These are phyloP conservation scores for Prionace glauca DNA, from an alignment of 2,797 vertebrate species.

Conservation along the genomic window DNA sequence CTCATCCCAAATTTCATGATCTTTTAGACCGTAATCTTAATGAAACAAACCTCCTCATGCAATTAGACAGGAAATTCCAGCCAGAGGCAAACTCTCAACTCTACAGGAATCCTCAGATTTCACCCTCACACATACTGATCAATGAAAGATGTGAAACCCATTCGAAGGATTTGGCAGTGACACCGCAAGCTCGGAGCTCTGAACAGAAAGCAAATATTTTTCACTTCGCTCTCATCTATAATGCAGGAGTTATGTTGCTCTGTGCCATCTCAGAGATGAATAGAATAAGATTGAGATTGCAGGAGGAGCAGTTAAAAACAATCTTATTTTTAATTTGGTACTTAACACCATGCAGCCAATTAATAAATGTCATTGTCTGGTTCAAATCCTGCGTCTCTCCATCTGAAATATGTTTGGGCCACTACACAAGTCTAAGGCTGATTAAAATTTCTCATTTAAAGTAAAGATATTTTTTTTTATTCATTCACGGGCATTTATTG, in stretches of 20 bases:
- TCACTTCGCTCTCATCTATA: background rate
- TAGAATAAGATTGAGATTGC: background rate
- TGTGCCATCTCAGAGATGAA: background rate
- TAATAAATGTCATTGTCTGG: conserved; percentile 2
- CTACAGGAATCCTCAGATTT: background rate
- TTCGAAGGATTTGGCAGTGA: background rate
- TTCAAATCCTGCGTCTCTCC: background rate
- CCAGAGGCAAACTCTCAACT: background rate
- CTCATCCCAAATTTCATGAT: background rate
- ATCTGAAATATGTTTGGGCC: background rate
- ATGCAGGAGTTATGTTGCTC: background rate
- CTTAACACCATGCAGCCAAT: background rate
- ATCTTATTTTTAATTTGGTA: background rate
- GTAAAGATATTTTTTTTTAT: too few species aligned
- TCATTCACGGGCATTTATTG: too few species aligned
- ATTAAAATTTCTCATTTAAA: conserved; percentile 3
- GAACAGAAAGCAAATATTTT: background rate
- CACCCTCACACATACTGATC: background rate
- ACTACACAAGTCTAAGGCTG: background rate
- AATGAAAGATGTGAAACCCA: background rate
- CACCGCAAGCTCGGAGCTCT: background rate
- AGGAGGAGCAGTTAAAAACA: background rate
- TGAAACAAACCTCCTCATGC: background rate
- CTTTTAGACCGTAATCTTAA: background rate
- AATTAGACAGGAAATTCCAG: background rate